Evolutionary conservation across 2,797 vertebrate genomes (phyloP), one percentile per base, ranked within the genome.

Genomic region (Lindbergichthys nudifrons): DNA sequence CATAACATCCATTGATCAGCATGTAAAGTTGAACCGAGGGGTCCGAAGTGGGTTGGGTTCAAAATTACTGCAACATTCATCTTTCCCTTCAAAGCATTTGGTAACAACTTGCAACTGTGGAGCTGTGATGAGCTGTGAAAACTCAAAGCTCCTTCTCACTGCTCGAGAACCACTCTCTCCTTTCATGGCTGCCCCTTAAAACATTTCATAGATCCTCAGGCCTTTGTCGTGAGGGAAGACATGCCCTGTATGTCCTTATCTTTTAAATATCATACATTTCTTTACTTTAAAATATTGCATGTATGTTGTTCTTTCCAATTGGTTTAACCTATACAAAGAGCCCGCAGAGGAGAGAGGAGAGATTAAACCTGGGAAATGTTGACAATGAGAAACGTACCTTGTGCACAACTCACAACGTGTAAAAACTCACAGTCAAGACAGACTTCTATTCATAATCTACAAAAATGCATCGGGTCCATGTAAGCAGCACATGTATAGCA

Each of bases 41-140:
- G 76, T 73, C 68, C 58, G 64, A 65, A 73, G 41, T 50, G 67
- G 39, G 63, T 43, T 75, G 76, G 80, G 67, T 62, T 81, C 85
- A 87, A 81, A 68, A 62, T 84, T 79, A 88, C 80, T 79, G 84
- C 78, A 87, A 95, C 93, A 95, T 93, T 95, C 88, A 94, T 91
- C 78, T 90, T 84, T 90, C 87, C 88, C 82, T 93, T 88, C 88
- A 87, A 90, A 92, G 88, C 92, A 93, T 95, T 96, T 96, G 95
- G 95, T 94, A 92, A 92, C 81, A 80, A 88, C 75, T 84, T 73
- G 79, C 74, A 84, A 67, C 65, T 72, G 74, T 4, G 56, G 75
- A 80, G 76, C 46, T 68, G 32, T 36, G 50, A 43, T 23, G 67
- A 75, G 84, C 73, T 66, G 58, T n/a, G 16, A 79, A 36, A 78